Base-by-base conservation (phyloP, 2,888 invertebrate species). In the Oscheius sp. region DNA sequence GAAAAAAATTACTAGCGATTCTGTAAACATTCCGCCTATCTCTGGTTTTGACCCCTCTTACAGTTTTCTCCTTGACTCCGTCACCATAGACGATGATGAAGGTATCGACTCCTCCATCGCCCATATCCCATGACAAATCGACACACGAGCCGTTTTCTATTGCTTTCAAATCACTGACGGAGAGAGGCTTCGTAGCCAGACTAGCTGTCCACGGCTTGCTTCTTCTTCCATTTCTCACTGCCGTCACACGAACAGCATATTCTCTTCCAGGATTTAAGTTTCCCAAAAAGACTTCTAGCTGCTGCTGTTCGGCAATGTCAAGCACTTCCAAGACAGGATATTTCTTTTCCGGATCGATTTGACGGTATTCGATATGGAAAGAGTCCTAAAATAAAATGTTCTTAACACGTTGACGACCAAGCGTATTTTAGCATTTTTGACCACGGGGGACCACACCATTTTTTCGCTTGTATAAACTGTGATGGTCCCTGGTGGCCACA, bases 201-300 rank as follows among this genome's bases (percentile, higher is more conserved):
- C 78, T 77, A 0, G 77, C 72, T 9, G 72, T 77, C 85, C 85
- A 85, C 22, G 85, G 84, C 45, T 71, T 54, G 65, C 81, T 81
- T 36, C 71, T 80, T 56, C 84, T 67, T n/a, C 81, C 82, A n/a
- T 76, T 80, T 30, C 75, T 73, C 14, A 84, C 73, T 0, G 85
- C 80, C 5, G 78, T 80, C 24, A 85, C 77, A 8, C 78, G 67
- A 26, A 85, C 77, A 50, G 78, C 75, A 62, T 82, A 85, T 50
- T 85, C 85, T 26, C 81, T 74, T 2, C 85, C 85, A 0, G 85
- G 83, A 61, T 75, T 80, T 69, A 85, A 69, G 56, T 84, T 82
- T 24, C 70, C 70, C 59, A 84, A 57, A 67, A 82, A 85, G 33
- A 84, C 71, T 47, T 84, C 84, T 20, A 84, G 74, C 30, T 81